phyloP scores from a whole-genome alignment of 2,113 vertebrate genomes.

The Lucifuga dentata region DNA sequence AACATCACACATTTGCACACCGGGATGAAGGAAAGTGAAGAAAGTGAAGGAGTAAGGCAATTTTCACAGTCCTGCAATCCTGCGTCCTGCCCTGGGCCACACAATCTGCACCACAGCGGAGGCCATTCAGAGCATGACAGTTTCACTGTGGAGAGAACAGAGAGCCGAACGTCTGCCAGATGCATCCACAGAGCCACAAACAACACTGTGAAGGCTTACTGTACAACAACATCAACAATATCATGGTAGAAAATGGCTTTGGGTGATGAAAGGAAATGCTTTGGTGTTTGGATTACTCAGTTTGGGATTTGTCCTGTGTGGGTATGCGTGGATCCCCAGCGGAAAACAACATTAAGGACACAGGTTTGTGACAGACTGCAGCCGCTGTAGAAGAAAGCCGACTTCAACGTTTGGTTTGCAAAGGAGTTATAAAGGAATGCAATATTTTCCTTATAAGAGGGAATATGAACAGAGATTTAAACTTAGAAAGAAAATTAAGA shows the following conservation, averaged over 20 bases:
- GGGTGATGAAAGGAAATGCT: constrained; percentile 54
- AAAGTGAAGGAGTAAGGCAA: constrained; percentile 53
- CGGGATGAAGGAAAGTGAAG: constrained; percentile 7
- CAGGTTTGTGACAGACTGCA: constrained; percentile 36
- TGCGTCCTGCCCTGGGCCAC: constrained; percentile 64
- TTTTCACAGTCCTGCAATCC: constrained; percentile 64
- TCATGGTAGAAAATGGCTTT: constrained; percentile 58
- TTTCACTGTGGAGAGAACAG: constrained; percentile 56
- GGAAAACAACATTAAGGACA: constrained; percentile 67
- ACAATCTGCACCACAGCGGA: constrained; percentile 68
- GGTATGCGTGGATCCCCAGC: constrained; percentile 47
- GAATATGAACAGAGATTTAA: no score
- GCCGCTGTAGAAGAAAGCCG: constrained; percentile 31
- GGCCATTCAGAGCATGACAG: constrained; percentile 72
- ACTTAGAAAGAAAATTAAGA: no score
- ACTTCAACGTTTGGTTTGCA: constrained; percentile 19
- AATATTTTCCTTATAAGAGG: constrained; percentile 9
- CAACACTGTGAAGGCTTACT: constrained; percentile 31
- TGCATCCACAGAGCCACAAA: constrained; percentile 30
- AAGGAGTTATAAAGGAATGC: background rate
- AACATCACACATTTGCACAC: background rate
- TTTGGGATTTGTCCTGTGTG: constrained; percentile 50
- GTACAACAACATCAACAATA: constrained; percentile 21
- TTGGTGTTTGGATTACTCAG: constrained; percentile 61
- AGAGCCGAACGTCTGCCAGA: constrained; percentile 50